phyloP scores from a whole-genome alignment of 2,888 invertebrate genomes.

The Petrolisthes manimaculis region DNA sequence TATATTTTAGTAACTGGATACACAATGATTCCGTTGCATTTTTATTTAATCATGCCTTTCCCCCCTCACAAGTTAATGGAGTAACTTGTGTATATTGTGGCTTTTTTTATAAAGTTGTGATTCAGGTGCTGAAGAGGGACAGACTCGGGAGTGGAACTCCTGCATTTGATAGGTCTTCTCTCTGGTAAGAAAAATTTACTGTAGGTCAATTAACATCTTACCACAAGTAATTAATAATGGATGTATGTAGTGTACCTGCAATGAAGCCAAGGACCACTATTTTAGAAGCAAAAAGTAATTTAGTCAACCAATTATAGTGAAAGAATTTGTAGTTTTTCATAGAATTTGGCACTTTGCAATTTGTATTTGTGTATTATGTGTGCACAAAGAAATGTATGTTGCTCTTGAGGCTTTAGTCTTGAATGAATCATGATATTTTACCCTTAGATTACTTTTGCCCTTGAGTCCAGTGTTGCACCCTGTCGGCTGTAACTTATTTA shows the following conservation, averaged over 20 bases:
- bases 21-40: neutral
- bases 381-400: constrained; percentile 54
- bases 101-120: neutral
- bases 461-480: constrained; percentile 45
- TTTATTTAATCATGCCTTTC: neutral
- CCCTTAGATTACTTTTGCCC: constrained; percentile 44
- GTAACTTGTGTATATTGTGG: constrained; percentile 21
- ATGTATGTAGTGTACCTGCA: constrained; percentile 54
- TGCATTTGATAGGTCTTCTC: constrained; percentile 9
- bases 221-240: constrained; percentile 9
- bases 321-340: constrained; percentile 47
- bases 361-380: constrained; percentile 53
- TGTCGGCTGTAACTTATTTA: constrained; percentile 36
- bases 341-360: constrained; percentile 53
- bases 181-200: neutral
- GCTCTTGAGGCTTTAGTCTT: constrained; percentile 43
- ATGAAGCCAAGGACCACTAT: constrained; percentile 50
- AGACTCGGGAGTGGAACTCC: constrained; percentile 2
- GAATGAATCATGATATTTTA: constrained; percentile 47
- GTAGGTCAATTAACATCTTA: neutral
- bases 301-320: constrained; percentile 40
- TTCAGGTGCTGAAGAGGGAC: constrained; percentile 4
- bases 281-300: constrained; percentile 35
- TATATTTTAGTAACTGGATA: neutral
- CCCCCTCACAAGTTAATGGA: neutral